These are phyloP conservation scores for Helicolenus hilgendorfi DNA, from an alignment of 2,797 vertebrate genomes.

Conservation along the genomic window DNA sequence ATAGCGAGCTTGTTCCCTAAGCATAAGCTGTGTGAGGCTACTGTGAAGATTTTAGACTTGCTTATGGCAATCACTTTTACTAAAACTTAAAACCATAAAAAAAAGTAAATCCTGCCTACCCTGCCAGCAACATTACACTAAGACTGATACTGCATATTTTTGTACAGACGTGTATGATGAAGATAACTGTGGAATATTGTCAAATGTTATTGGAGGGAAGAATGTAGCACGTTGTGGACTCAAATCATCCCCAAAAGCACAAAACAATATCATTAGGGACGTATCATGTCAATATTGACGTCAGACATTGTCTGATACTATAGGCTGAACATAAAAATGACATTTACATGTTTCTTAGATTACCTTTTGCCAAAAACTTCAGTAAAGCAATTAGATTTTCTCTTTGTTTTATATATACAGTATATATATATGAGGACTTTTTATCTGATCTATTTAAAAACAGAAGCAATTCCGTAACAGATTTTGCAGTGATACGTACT, in stretches of 20 bases:
- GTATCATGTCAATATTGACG: not conserved
- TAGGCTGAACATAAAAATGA: not conserved
- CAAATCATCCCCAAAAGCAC: slow-evolving; percentile 63
- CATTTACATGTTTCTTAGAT: slow-evolving; percentile 8
- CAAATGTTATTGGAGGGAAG: slow-evolving; percentile 62
- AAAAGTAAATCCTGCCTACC: slow-evolving; percentile 52
- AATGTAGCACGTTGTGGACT: slow-evolving; percentile 72
- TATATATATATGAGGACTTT: not conserved
- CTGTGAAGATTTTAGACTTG: slow-evolving; percentile 78
- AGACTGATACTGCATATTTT: slow-evolving; percentile 75
- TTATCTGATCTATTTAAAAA: slow-evolving; percentile 2
- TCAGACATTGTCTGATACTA: not conserved
- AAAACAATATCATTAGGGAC: slow-evolving; percentile 31
- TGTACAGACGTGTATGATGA: slow-evolving; percentile 81
- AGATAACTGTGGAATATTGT: slow-evolving; percentile 66
- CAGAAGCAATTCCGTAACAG: not conserved
- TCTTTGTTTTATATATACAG: slow-evolving; percentile 16
- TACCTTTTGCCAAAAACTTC: not conserved
- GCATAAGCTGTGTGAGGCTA: slow-evolving; percentile 66
- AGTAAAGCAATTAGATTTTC: not conserved
- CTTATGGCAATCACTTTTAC: slow-evolving; percentile 79
- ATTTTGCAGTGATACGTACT: not conserved
- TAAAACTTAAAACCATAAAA: slow-evolving; percentile 57
- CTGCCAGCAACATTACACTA: slow-evolving; percentile 67
- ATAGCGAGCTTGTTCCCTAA: slow-evolving; percentile 62